A percentile compares a stretch with the other conserved stretches of the same genome.
Conservation (phyloP, 1,140 invertebrate genomes). For the Hetaerina americana region DNA sequence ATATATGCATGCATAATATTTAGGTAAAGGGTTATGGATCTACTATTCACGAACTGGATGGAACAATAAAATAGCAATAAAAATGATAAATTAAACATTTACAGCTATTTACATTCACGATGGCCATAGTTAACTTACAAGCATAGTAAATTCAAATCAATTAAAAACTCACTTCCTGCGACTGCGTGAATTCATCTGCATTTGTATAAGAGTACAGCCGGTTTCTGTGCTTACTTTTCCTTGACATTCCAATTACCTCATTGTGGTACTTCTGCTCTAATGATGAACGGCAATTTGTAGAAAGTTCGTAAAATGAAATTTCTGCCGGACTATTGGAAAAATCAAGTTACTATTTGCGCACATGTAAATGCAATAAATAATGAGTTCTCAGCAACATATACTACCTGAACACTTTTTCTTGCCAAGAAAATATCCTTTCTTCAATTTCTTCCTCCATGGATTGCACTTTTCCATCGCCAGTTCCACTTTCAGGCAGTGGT, state of each 20-base stretch:
- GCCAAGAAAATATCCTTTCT: conserved; percentile 28
- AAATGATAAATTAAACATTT: too few species aligned
- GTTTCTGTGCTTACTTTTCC: conserved; percentile 5
- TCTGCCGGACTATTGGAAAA: conserved; percentile 28
- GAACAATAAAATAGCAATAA: conserved; percentile 14
- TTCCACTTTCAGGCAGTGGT: conserved; percentile 25
- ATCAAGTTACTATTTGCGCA: too few species aligned
- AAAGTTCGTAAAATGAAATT: conserved; percentile 25
- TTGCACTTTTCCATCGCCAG: conserved; percentile 27
- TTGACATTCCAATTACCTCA: conserved; percentile 13
- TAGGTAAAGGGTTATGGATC: neutral
- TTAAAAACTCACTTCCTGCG: conserved; percentile 18
- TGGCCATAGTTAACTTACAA: too few species aligned
- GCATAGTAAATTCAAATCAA: too few species aligned
- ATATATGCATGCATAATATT: neutral
- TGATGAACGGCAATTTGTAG: conserved; percentile 27
- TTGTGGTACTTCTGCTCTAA: conserved; percentile 26
- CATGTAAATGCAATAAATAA: too few species aligned
- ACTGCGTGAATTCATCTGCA: conserved; percentile 25
- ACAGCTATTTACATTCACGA: too few species aligned
- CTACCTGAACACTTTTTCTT: conserved; percentile 28
- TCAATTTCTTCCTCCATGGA: conserved; percentile 26
- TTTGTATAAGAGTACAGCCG: conserved; percentile 27
- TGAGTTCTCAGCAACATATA: too few species aligned
- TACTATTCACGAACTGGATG: conserved; percentile 11